phyloP scores from a whole-genome alignment of 1,140 invertebrate genomes.

The Colletes gigas region DNA sequence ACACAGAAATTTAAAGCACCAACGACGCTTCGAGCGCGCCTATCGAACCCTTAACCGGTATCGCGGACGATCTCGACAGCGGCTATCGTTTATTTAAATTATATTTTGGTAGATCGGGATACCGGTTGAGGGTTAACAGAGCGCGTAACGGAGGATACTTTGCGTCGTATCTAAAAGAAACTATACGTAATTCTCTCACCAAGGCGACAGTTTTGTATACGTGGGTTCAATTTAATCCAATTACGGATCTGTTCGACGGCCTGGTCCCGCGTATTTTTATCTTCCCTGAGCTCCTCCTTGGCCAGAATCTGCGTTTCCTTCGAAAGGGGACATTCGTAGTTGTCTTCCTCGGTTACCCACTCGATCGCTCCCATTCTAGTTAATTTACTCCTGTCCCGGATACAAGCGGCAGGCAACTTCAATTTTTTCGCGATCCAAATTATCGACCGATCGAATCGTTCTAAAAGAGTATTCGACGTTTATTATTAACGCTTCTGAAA shows the following conservation, averaged over 20 bases:
- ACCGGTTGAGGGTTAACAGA: not conserved
- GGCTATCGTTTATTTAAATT: too few species aligned
- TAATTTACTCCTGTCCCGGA: not conserved
- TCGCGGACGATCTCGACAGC: too few species aligned
- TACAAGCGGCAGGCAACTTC: not conserved
- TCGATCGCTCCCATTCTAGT: conserved; percentile 71
- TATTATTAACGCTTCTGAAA: not conserved
- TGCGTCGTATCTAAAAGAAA: not conserved
- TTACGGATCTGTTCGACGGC: conserved; percentile 85
- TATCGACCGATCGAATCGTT: not conserved
- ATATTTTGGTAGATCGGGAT: too few species aligned
- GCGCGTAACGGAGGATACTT: not conserved
- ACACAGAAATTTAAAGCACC: not conserved
- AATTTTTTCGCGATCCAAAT: not conserved
- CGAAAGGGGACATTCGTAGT: conserved; percentile 83
- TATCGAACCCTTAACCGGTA: not conserved
- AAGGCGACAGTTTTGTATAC: conserved; percentile 86
- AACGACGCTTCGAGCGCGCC: not conserved
- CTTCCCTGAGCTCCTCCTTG: conserved; percentile 86
- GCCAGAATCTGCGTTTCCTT: conserved; percentile 85
- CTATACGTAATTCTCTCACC: conserved; percentile 78
- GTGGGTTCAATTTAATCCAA: conserved; percentile 88
- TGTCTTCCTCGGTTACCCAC: conserved; percentile 83
- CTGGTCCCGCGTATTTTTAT: conserved; percentile 84
- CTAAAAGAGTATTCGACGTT: not conserved